Percentiles rank a stretch among this genome's conserved stretches.
These are phyloP conservation scores for Synanthedon myopaeformis DNA, from an alignment of 2,888 invertebrate genomes.

Conservation along the genomic window DNA sequence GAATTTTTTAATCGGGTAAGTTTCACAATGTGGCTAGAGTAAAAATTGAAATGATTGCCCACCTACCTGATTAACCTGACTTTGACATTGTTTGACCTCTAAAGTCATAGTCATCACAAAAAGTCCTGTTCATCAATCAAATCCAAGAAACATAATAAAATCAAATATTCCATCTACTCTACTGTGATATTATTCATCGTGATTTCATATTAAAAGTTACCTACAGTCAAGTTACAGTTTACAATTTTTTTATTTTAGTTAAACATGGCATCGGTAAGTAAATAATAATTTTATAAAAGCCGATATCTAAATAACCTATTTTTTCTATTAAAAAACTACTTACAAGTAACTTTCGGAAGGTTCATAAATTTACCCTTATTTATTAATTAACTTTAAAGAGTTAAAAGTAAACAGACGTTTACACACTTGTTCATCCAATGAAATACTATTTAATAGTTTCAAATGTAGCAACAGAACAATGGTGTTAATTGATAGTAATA, in stretches of 20 bases:
- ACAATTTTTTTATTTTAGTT: too few relatives aligned
- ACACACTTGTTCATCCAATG: not conserved
- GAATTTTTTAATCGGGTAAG: not conserved
- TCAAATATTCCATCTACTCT: too few relatives aligned
- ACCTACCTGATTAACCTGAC: slow-evolving; percentile 12
- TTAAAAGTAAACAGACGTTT: not conserved
- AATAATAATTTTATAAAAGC: too few relatives aligned
- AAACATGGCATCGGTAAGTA: too few relatives aligned
- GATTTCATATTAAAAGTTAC: too few relatives aligned
- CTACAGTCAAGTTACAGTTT: too few relatives aligned
- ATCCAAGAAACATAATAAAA: too few relatives aligned
- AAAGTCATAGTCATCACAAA: slow-evolving; percentile 21
- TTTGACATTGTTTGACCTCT: slow-evolving; percentile 58
- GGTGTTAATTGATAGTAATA: not conserved
- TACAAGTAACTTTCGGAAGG: too few relatives aligned
- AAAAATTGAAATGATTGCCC: slow-evolving; percentile 14
- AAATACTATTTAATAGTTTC: not conserved
- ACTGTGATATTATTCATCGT: too few relatives aligned
- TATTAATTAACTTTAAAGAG: not conserved
- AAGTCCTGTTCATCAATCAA: not conserved
- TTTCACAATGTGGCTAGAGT: slow-evolving; percentile 17
- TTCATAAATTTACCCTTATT: not conserved
- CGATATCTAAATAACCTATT: too few relatives aligned
- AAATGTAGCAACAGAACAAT: not conserved
- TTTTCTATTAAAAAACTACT: too few relatives aligned